Evolutionary conservation across 2,888 invertebrate genomes (phyloP).

Genomic region (Meliscaeva auricollis): DNA sequence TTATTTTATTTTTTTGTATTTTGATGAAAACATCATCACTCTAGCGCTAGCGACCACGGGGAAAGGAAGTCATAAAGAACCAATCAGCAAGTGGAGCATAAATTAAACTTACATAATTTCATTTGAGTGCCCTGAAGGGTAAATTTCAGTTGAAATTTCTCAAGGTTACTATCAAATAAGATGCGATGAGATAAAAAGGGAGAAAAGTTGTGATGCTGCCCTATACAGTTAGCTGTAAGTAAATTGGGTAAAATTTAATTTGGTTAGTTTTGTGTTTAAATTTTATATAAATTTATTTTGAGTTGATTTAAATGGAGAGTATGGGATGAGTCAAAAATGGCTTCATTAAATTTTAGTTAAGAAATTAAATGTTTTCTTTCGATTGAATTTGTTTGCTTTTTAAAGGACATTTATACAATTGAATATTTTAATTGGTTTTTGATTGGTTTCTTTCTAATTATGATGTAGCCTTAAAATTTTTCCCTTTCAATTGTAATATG

Average conservation of each 20-base stretch:
- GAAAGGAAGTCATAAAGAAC: conserved; percentile 20
- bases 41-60: not conserved
- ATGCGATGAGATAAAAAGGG: not conserved
- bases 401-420: not conserved
- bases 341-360: not conserved
- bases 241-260: conserved; percentile 10
- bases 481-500: too few species aligned
- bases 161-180: conserved; percentile 9
- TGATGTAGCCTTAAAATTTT: too few species aligned
- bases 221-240: not conserved
- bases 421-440: too few species aligned
- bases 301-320: not conserved
- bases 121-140: conserved; percentile 34
- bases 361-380: not conserved
- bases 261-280: not conserved
- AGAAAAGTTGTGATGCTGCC: not conserved
- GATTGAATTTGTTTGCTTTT: not conserved
- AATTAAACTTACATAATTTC: conserved; percentile 27
- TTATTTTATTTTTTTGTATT: not conserved
- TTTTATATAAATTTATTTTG: not conserved
- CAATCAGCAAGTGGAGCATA: conserved; percentile 21
- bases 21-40: not conserved
- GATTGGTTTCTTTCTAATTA: too few species aligned
- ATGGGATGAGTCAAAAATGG: not conserved
- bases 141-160: conserved; percentile 3